Conservation (phyloP, 2,797 vertebrate species). For the Emydoidea blandingii region DNA sequence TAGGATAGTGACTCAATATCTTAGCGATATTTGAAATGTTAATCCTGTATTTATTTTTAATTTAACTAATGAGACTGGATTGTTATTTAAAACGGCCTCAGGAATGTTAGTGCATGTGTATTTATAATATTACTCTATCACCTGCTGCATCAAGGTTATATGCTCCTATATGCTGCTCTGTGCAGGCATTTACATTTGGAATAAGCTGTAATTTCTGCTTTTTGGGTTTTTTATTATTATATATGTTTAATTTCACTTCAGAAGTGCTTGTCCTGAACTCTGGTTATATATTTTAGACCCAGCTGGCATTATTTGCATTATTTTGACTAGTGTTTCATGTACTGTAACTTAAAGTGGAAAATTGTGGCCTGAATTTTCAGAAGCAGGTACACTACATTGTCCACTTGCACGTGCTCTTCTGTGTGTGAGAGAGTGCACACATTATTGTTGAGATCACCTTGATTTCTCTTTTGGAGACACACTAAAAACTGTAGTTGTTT, state of each 20-base stretch:
- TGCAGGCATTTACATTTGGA: background rate
- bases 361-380: background rate
- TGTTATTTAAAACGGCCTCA: conserved; percentile 38
- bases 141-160: background rate
- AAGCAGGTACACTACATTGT: background rate
- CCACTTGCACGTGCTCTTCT: background rate
- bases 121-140: background rate
- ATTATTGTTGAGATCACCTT: background rate
- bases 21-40: background rate
- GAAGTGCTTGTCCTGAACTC: background rate
- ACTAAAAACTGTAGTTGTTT: background rate
- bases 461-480: background rate
- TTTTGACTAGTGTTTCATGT: background rate
- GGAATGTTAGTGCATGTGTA: background rate
- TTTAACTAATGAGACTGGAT: conserved; percentile 51
- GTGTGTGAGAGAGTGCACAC: background rate
- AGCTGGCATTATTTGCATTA: background rate
- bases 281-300: background rate
- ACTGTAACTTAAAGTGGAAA: background rate
- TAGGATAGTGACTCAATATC: background rate
- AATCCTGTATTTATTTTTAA: conserved; percentile 64
- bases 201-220: background rate
- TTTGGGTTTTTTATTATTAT: background rate
- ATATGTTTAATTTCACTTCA: background rate
- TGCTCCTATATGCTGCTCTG: background rate